Base-by-base conservation (phyloP, 2,888 invertebrate genomes). In the Penaeus monodon region DNA sequence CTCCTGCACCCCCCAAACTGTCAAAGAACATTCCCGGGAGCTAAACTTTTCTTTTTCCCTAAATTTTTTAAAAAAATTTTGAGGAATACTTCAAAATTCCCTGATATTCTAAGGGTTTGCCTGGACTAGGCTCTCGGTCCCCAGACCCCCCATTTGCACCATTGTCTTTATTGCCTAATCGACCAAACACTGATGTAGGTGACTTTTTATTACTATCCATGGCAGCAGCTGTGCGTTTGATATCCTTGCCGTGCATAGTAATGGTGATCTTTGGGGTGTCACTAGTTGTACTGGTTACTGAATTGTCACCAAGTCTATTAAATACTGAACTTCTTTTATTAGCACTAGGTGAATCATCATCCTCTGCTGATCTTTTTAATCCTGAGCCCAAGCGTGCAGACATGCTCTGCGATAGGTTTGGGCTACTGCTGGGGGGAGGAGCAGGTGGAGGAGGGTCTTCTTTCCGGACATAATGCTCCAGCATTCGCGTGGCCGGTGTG, bases 391-490 rank as follows among this genome's bases (percentile, higher is more conserved):
- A 68, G n/a, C 89, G 80, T 20, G 84, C 83, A 38, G 89, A 88
- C 29, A 89, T 65, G n/a, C 63, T 77, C 68, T 81, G 88, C 4
- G 85, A 85, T 12, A 88, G 70, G n/a, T 57, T 81, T 17, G 89
- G 63, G 44, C 49, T 81, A 38, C 64, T 49, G 27, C 68, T 63
- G 64, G 88, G 80, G 24, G 86, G 84, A 17, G 89, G 76, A 0
- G 86, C 77, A n/a, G 86, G 81, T 20, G 88, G 78, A 22, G 66
- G 24, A 10, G 88, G 86, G 17, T 49, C 68, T 44, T 90, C 90
- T 81, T 90, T 90, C 10, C 90, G 79, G n/a, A 90, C 90, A 84
- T 90, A 90, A 49, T 90, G 90, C 38, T 90, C 90, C 29, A 90
- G 78, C 88, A 90, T 90, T 68, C 90, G 79, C 4, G 90, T 79